Percentiles rank a stretch among this genome's conserved stretches.
phyloP scores from a whole-genome alignment of 2,888 invertebrate species.

The Drosophila anceps region DNA sequence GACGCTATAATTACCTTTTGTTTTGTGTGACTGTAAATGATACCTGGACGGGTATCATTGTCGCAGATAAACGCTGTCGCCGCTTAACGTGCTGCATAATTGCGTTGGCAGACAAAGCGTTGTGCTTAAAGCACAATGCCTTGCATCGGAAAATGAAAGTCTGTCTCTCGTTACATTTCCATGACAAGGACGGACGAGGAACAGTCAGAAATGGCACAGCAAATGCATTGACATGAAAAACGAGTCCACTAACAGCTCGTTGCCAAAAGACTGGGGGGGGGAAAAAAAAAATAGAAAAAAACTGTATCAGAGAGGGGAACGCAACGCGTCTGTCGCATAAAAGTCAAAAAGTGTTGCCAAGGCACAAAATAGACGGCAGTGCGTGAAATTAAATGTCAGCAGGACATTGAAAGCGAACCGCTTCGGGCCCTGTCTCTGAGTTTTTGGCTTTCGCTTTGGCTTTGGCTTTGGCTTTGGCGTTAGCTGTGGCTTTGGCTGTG shows the following conservation, averaged over 20 bases:
- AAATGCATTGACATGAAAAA: conserved; percentile 20
- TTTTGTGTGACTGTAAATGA: conserved; percentile 58
- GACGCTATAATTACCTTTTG: conserved; percentile 72
- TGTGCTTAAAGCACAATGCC: conserved; percentile 46
- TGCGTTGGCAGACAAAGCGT: conserved; percentile 47
- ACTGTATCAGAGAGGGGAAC: neutral
- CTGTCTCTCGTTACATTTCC: conserved; percentile 40
- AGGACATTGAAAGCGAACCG: conserved; percentile 71
- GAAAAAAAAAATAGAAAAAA: neutral
- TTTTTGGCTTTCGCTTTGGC: conserved; percentile 12
- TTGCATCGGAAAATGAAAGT: conserved; percentile 45
- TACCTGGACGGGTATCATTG: conserved; percentile 56
- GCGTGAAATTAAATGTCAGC: conserved; percentile 80
- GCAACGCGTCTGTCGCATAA: conserved; percentile 60
- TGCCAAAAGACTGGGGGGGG: conserved; percentile 22
- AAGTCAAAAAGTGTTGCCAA: conserved; percentile 79
- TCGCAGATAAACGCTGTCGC: conserved; percentile 57
- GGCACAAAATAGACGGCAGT: conserved; percentile 78
- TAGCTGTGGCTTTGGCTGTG: conserved; percentile 12
- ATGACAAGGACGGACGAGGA: conserved; percentile 1
- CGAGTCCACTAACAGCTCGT: conserved; percentile 20
- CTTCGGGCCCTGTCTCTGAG: conserved; percentile 20
- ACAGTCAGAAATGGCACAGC: conserved; percentile 3
- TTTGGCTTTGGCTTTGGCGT: conserved; percentile 26
- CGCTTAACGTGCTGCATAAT: conserved; percentile 64